Conservation (phyloP, 2,113 vertebrate genomes). For the Poecilia latipinna region DNA sequence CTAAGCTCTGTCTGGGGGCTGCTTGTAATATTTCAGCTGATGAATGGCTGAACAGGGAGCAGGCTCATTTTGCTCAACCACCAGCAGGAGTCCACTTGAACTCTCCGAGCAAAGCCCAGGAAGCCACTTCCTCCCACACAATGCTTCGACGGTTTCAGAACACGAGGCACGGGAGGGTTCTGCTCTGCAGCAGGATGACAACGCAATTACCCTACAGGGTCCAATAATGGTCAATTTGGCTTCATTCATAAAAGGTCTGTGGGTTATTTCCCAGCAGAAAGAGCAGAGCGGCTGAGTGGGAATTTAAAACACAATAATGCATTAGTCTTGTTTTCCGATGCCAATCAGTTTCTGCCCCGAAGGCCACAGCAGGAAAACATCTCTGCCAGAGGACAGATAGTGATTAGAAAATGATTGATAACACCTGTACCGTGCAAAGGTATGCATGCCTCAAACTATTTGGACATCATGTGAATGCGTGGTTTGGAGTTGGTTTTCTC, state of each 20-base stretch:
- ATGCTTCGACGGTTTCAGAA: slow-evolving; percentile 28
- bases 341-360: slow-evolving; percentile 35
- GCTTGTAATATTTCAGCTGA: slow-evolving; percentile 50
- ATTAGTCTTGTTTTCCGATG: slow-evolving; percentile 47
- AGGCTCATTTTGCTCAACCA: slow-evolving; percentile 42
- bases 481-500: no score
- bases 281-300: slow-evolving; percentile 28
- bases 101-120: slow-evolving; percentile 41
- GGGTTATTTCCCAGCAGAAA: slow-evolving; percentile 38
- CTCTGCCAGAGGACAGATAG: slow-evolving; percentile 17
- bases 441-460: background rate
- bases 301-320: slow-evolving; percentile 53
- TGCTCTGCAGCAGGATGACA: slow-evolving; percentile 40
- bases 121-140: slow-evolving; percentile 51
- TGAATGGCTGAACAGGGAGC: slow-evolving; percentile 41
- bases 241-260: slow-evolving; percentile 40
- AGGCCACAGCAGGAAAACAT: slow-evolving; percentile 21
- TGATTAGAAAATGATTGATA: slow-evolving; percentile 33
- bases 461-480: background rate
- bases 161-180: slow-evolving; percentile 33
- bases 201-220: slow-evolving; percentile 48
- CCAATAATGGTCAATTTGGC: slow-evolving; percentile 46
- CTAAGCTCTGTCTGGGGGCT: slow-evolving; percentile 31
- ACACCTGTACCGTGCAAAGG: slow-evolving; percentile 5
- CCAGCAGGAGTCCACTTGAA: slow-evolving; percentile 40